A percentile compares a stretch with the other conserved stretches of the same genome.
Conservation (phyloP, 2,888 invertebrate genomes). For the Thelaira solivaga region DNA sequence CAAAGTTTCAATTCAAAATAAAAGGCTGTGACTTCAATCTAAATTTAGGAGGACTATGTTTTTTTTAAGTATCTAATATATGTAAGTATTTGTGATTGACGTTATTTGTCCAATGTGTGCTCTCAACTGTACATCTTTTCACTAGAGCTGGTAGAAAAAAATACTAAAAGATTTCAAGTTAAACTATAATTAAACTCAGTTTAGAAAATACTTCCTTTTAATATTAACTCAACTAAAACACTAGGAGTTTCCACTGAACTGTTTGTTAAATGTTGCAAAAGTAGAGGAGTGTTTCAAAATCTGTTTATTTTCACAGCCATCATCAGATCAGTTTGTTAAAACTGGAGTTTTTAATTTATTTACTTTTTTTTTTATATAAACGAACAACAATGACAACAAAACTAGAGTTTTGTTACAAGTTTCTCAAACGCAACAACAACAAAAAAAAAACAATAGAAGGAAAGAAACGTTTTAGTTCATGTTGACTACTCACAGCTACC, state of each 20-base stretch:
- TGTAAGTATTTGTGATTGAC: no score
- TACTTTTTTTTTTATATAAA: neutral
- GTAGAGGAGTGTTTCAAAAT: constrained; percentile 14
- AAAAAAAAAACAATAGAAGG: neutral
- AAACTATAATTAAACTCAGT: neutral
- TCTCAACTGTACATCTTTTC: no score
- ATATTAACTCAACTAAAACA: neutral
- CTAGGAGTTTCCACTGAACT: neutral
- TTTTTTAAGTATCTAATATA: no score
- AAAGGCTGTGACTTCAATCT: no score
- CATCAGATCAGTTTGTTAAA: neutral
- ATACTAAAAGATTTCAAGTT: no score
- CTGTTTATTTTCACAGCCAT: neutral
- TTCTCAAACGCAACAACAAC: no score
- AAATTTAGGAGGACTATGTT: no score
- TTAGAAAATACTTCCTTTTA: neutral
- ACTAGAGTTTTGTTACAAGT: neutral
- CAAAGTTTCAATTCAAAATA: no score
- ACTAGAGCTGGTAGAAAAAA: no score
- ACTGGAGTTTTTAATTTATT: neutral
- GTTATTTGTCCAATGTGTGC: no score
- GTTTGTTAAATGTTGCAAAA: neutral
- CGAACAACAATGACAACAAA: neutral
- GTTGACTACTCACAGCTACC: constrained; percentile 7
- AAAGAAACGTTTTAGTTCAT: constrained; percentile 10